A percentile compares a stretch with the other conserved stretches of the same genome.
These are phyloP conservation scores for Geopemphigus sp. DNA, from an alignment of 1,140 invertebrate species.

Conservation along the genomic window DNA sequence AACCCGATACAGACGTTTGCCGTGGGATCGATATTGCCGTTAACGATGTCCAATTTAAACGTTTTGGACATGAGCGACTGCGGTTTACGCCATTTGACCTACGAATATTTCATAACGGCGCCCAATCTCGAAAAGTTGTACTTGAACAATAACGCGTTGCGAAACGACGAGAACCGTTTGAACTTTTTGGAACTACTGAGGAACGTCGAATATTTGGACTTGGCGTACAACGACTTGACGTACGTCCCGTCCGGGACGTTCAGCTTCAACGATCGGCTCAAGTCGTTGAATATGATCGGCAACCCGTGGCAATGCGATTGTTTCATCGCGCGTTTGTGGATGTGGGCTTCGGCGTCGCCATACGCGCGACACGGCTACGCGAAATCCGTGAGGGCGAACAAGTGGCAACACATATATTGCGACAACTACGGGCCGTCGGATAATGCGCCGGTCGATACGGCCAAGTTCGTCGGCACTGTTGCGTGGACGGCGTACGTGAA, in stretches of 20 bases:
- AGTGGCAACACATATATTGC: neutral
- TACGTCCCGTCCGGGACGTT: conserved; percentile 62
- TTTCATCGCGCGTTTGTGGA: conserved; percentile 67
- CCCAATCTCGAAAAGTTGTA: conserved; percentile 65
- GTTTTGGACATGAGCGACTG: conserved; percentile 67
- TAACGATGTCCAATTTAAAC: conserved; percentile 64
- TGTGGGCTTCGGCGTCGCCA: conserved; percentile 61
- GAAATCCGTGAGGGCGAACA: conserved; percentile 51
- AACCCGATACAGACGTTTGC: conserved; percentile 63
- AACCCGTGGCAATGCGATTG: conserved; percentile 72
- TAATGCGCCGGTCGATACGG: too few species aligned
- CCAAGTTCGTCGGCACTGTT: too few species aligned
- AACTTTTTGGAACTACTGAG: conserved; percentile 61
- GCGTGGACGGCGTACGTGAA: too few species aligned
- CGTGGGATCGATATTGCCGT: conserved; percentile 61
- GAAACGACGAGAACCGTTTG: conserved; percentile 55
- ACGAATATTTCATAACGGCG: conserved; percentile 63
- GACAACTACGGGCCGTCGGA: neutral
- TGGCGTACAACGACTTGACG: conserved; percentile 65
- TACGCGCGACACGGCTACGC: neutral
- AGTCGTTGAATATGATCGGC: conserved; percentile 64
- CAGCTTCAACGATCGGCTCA: conserved; percentile 60
- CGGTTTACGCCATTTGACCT: conserved; percentile 62
- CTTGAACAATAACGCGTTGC: conserved; percentile 63
- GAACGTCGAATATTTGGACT: conserved; percentile 62